Percentiles rank a stretch among this genome's conserved stretches.
Evolutionary conservation across 2,888 invertebrate genomes (phyloP).

Genomic region (Diaphora mendica): DNA sequence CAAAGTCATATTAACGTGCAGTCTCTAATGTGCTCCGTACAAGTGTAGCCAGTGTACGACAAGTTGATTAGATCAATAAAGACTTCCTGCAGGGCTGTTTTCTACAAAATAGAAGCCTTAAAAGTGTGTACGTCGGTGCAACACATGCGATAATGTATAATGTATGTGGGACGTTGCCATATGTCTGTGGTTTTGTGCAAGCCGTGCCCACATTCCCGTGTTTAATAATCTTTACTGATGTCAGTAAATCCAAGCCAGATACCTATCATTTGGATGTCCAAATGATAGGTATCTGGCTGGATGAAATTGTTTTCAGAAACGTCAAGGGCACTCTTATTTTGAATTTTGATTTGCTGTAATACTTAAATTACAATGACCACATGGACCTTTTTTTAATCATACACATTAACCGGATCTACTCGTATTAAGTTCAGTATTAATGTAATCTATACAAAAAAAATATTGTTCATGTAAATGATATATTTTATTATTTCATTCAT

Average conservation of each 20-base stretch:
- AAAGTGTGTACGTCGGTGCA: conserved; percentile 46
- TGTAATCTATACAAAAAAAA: too few species aligned
- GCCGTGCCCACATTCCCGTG: conserved; percentile 17
- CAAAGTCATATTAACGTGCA: neutral
- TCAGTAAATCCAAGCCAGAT: too few species aligned
- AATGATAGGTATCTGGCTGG: neutral
- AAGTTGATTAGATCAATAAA: conserved; percentile 57
- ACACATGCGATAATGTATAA: conserved; percentile 57
- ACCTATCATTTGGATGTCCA: too few species aligned
- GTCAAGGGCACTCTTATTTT: neutral
- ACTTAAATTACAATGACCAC: too few species aligned
- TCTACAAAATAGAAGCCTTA: conserved; percentile 67
- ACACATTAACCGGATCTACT: too few species aligned
- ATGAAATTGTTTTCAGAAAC: neutral
- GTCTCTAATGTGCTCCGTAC: conserved; percentile 13
- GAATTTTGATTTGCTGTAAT: neutral
- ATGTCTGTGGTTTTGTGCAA: conserved; percentile 51
- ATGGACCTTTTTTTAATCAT: too few species aligned
- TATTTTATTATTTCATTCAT: too few species aligned
- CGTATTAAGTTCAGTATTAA: too few species aligned
- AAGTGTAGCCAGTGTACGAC: conserved; percentile 26
- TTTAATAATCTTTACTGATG: conserved; percentile 24
- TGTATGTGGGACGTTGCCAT: conserved; percentile 65
- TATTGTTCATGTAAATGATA: too few species aligned
- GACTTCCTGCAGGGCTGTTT: conserved; percentile 52